phyloP scores from a whole-genome alignment of 1,140 invertebrate genomes.

The Drosophila truncata region DNA sequence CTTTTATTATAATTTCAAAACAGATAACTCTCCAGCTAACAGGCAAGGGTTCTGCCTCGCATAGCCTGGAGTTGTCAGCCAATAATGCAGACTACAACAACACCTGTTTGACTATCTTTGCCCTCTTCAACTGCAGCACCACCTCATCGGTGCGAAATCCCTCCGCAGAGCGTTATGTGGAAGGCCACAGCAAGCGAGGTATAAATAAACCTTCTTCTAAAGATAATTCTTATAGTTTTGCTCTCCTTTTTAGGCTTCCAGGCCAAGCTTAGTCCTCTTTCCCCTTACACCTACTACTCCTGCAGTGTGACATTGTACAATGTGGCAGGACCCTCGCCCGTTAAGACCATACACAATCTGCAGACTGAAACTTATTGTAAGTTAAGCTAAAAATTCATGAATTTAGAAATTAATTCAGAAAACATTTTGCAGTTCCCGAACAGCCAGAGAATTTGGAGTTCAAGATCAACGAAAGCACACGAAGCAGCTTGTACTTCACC shows the following conservation, averaged over 20 bases:
- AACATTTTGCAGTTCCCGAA: conserved; percentile 62
- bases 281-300: conserved; percentile 58
- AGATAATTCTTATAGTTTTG: too few species aligned
- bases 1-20: too few species aligned
- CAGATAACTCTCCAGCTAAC: conserved; percentile 46
- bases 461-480: neutral
- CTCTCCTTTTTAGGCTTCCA: conserved; percentile 55
- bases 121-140: conserved; percentile 59
- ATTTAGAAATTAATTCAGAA: too few species aligned
- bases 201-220: too few species aligned
- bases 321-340: conserved; percentile 59
- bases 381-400: conserved; percentile 17
- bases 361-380: conserved; percentile 61
- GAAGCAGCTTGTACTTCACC: conserved; percentile 40
- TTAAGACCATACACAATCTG: neutral
- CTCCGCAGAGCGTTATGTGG: conserved; percentile 60
- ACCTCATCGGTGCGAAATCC: conserved; percentile 33
- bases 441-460: conserved; percentile 42
- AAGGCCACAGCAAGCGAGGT: conserved; percentile 65
- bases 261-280: conserved; percentile 62
- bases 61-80: conserved; percentile 66
- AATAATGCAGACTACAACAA: conserved; percentile 65
- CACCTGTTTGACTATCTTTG: conserved; percentile 72
- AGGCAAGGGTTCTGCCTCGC: conserved; percentile 30
- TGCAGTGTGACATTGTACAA: conserved; percentile 69